A percentile compares a stretch with the other conserved stretches of the same genome.
These are phyloP conservation scores for Dorcus hopei DNA, from an alignment of 2,888 invertebrate species.

Conservation along the genomic window DNA sequence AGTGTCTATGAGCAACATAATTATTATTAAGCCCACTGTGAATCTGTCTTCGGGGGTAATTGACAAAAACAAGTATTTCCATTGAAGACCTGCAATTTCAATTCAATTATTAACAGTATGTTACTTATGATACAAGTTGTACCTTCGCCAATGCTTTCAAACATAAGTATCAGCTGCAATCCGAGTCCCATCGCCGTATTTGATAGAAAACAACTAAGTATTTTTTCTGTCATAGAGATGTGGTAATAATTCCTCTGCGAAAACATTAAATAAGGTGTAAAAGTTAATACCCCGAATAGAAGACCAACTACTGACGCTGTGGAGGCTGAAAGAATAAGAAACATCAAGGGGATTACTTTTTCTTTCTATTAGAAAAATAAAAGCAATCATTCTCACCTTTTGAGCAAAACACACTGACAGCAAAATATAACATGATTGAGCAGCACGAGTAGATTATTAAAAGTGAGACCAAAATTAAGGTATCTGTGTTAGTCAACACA, in stretches of 20 bases:
- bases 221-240: constrained; percentile 59
- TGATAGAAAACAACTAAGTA: constrained; percentile 63
- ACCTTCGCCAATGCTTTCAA: no score
- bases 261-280: no score
- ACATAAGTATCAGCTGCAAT: constrained; percentile 70
- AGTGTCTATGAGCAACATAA: constrained; percentile 70
- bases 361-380: no score
- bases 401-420: constrained; percentile 76
- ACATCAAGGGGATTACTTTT: not conserved
- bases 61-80: constrained; percentile 61
- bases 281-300: constrained; percentile 68
- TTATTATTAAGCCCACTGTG: constrained; percentile 65
- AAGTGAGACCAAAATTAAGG: constrained; percentile 66
- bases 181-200: constrained; percentile 82
- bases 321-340: constrained; percentile 58
- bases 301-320: constrained; percentile 75
- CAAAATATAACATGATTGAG: no score
- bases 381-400: no score
- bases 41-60: constrained; percentile 67
- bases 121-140: constrained; percentile 11
- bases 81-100: constrained; percentile 57
- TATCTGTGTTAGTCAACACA: constrained; percentile 68
- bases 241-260: no score
- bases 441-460: constrained; percentile 69
- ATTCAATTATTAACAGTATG: not conserved